phyloP scores from a whole-genome alignment of 2,888 invertebrate genomes.

The Tromatobia lineatoria region DNA sequence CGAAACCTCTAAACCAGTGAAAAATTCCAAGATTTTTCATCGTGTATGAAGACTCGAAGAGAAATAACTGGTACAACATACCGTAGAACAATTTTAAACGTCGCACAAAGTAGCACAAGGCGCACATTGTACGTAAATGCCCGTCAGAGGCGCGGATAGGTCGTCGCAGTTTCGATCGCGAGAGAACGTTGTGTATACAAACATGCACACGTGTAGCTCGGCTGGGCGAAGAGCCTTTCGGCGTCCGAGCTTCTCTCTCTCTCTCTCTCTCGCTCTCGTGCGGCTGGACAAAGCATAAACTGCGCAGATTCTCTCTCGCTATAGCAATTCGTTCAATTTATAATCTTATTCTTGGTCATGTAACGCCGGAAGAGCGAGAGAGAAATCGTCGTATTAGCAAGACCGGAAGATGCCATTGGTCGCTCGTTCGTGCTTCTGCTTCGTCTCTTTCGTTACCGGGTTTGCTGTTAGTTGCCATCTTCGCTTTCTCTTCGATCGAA shows the following conservation, averaged over 20 bases:
- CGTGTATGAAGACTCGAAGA: no score
- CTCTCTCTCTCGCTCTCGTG: background rate
- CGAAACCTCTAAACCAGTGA: background rate
- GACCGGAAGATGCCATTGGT: constrained; percentile 37
- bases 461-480: constrained; percentile 2
- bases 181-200: constrained; percentile 65
- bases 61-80: background rate
- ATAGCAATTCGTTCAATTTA: constrained; percentile 46
- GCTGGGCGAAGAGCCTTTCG: background rate
- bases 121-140: constrained; percentile 9
- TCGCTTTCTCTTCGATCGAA: constrained; percentile 33
- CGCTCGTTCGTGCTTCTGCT: background rate
- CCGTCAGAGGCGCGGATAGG: background rate
- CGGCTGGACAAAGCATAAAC: constrained; percentile 22
- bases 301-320: constrained; percentile 55
- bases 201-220: constrained; percentile 63
- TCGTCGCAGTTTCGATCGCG: constrained; percentile 21
- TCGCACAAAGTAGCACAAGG: constrained; percentile 1
- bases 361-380: constrained; percentile 45
- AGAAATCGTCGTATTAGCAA: constrained; percentile 36
- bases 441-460: background rate
- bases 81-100: background rate
- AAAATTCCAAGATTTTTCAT: constrained; percentile 17
- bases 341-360: constrained; percentile 39
- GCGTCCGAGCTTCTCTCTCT: constrained; percentile 17